Evolutionary conservation across 2,113 vertebrate species (phyloP).

Genomic region (Holacanthus passer): DNA sequence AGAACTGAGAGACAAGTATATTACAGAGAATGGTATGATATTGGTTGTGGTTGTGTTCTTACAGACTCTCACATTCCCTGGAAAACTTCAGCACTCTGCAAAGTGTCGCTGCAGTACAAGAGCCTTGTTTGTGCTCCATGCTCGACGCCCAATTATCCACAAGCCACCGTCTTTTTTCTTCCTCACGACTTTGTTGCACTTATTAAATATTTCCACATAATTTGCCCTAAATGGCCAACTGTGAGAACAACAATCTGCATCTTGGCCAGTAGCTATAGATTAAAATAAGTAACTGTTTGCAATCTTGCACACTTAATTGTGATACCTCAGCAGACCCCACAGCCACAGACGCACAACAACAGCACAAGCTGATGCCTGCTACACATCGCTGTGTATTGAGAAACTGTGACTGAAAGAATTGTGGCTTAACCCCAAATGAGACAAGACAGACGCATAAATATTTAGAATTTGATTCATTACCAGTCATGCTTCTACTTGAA

Average conservation of each 20-base stretch:
- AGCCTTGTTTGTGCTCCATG: background rate
- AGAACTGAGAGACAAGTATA: background rate
- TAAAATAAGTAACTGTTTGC: conserved; percentile 14
- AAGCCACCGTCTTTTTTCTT: conserved; percentile 5
- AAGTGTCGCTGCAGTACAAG: background rate
- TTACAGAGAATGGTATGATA: too few relatives aligned
- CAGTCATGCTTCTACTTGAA: conserved; percentile 10
- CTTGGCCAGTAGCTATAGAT: conserved; percentile 11
- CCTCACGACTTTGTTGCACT: conserved; percentile 27
- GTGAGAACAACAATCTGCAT: conserved; percentile 29
- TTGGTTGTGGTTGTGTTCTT: background rate
- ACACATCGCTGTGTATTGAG: conserved; percentile 1
- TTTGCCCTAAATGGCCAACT: conserved; percentile 35
- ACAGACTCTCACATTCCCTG: background rate
- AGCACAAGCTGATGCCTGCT: background rate
- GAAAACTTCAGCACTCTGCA: conserved; percentile 1
- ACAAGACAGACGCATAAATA: background rate
- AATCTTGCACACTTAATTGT: conserved; percentile 7
- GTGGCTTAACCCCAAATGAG: background rate
- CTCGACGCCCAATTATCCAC: conserved; percentile 20
- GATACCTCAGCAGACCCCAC: conserved; percentile 2
- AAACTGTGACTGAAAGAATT: background rate
- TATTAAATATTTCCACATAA: conserved; percentile 49
- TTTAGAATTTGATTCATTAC: conserved; percentile 15
- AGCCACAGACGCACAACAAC: conserved; percentile 3